Base-by-base conservation (phyloP, 2,113 vertebrate species). In the Acanthochromis polyacanthus region DNA sequence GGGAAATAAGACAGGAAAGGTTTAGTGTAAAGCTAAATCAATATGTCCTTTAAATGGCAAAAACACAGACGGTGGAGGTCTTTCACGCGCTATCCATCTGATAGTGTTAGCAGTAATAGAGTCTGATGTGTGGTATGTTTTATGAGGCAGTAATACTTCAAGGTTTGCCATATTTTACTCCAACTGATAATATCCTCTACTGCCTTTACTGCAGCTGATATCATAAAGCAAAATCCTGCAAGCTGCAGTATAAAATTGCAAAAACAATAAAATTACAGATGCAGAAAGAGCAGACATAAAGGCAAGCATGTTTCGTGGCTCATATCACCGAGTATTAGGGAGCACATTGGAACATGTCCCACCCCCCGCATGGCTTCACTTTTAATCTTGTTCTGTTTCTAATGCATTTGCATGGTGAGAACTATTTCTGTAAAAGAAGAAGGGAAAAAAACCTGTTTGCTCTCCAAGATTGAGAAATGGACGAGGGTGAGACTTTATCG, bases 1-100 rank as follows among this genome's bases (percentile, higher is more conserved):
- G 88, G 91, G 89, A 91, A 91, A 91, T 92, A 87, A 91, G 77
- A 75, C 56, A 66, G 57, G 50, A 78, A 58, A 25, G 52, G 43
- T 85, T 85, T 89, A 72, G 75, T 84, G 72, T 82, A 51, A 82
- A 69, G 58, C 63, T 81, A 65, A 88, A 91, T 91, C 89, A 81
- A 91, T 91, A 88, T 25, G 71, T 84, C 86, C 71, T 84, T 77
- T 90, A 80, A 88, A 87, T 83, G 59, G 63, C 58, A 63, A 83
- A 88, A 71, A 51, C 73, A 71, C 32, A 69, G 36, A 76, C 36
- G 1, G 63, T 66, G 56, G 30, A 75, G 75, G 71, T 79, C 78
- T 63, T 43, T 61, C 58, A 71, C 43, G 50, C 48, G 2, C 64
- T 46, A 67, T 67, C 65, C 65, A 43, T 73, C 69, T 46, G 52